A percentile compares a stretch with the other conserved stretches of the same genome.
Conservation (phyloP, 2,797 vertebrate species). For the Cetoscarus ocellatus region DNA sequence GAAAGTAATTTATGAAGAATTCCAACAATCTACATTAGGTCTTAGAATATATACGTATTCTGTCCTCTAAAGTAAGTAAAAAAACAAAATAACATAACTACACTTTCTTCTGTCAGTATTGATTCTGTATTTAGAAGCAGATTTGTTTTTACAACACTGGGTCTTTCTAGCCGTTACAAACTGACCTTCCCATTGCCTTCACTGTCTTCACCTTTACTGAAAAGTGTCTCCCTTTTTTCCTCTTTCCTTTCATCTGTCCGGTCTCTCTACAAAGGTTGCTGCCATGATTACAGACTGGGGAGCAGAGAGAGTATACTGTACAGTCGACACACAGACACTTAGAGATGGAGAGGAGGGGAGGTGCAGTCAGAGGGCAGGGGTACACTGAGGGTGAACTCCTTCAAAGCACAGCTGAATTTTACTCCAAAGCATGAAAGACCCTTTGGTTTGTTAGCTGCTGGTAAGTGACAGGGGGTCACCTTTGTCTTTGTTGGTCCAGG, state of each 20-base stretch:
- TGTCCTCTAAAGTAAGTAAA: too few species aligned
- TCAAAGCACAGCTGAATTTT: constrained; percentile 38
- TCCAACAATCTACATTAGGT: too few species aligned
- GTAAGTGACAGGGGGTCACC: constrained; percentile 3
- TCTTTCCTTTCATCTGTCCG: constrained; percentile 42
- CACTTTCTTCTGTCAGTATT: too few species aligned
- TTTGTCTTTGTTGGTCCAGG: constrained; percentile 5
- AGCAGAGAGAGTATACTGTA: constrained; percentile 16
- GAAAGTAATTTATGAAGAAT: too few species aligned
- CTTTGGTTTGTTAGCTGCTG: constrained; percentile 31
- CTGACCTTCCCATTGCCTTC: constrained; percentile 3
- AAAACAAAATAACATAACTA: too few species aligned
- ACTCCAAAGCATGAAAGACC: constrained; percentile 7
- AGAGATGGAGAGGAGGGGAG: constrained; percentile 11
- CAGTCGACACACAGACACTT: constrained; percentile 17
- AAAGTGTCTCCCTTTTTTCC: constrained; percentile 18
- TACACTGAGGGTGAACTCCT: constrained; percentile 23
- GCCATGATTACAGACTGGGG: constrained; percentile 38
- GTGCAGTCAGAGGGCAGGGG: constrained; percentile 37
- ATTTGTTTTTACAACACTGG: background rate
- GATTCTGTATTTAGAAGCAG: background rate
- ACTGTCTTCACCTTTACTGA: background rate
- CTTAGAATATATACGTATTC: too few species aligned
- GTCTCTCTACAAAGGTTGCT: constrained; percentile 53
- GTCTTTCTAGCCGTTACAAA: background rate